phyloP scores from a whole-genome alignment of 1,140 invertebrate genomes.

The Olivierus martensii region DNA sequence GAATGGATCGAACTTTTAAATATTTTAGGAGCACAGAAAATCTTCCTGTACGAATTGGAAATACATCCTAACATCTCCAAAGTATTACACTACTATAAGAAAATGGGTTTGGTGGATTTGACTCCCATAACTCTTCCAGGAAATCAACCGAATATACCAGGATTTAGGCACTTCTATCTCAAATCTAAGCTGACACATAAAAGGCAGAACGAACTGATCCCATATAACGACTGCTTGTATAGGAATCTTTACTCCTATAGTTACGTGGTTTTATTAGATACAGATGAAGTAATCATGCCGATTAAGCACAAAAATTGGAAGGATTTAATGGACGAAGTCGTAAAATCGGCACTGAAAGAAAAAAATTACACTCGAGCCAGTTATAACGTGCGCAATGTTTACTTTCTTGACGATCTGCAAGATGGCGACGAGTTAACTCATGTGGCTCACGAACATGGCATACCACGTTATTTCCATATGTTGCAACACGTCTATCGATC shows the following conservation, averaged over 20 bases:
- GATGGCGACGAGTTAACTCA: constrained; percentile 23
- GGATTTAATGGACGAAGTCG: constrained; percentile 55
- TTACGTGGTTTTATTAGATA: constrained; percentile 78
- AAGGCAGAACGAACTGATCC: constrained; percentile 85
- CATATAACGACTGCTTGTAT: constrained; percentile 94
- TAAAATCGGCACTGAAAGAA: constrained; percentile 39
- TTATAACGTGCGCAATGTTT: constrained; percentile 85
- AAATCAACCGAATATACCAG: constrained; percentile 75
- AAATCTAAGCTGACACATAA: constrained; percentile 79
- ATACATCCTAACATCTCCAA: constrained; percentile 83
- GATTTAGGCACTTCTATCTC: constrained; percentile 73
- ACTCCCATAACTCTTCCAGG: constrained; percentile 79
- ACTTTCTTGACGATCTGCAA: constrained; percentile 76
- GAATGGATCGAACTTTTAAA: constrained; percentile 87
- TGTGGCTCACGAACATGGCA: constrained; percentile 34
- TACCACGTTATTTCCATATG: constrained; percentile 85
- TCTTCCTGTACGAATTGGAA: constrained; percentile 82
- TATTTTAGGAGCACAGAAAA: constrained; percentile 76
- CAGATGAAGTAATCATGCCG: constrained; percentile 92
- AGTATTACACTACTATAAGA: constrained; percentile 65
- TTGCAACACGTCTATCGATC: constrained; percentile 80
- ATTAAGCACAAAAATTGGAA: constrained; percentile 58
- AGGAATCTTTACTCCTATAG: constrained; percentile 81
- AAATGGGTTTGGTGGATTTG: constrained; percentile 57
- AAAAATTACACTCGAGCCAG: constrained; percentile 61